Evolutionary conservation across 2,797 vertebrate genomes (phyloP), one percentile per base, ranked within the genome.

Genomic region (Paratrypauchen microcephalus): DNA sequence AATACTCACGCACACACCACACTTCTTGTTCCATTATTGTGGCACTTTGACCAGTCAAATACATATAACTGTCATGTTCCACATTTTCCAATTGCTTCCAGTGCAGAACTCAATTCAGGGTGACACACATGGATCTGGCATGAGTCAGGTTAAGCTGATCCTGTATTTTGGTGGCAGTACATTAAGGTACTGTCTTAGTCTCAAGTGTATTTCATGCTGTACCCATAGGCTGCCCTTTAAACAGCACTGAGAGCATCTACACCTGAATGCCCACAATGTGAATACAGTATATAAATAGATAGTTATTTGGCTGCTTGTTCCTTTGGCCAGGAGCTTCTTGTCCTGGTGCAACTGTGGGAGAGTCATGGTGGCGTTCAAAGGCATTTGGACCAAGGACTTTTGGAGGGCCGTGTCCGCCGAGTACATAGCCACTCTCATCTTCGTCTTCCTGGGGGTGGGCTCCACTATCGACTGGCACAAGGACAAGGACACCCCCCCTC

Each of bases 311-410:
- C 80, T 87, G 77, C 81, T 86, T 85, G 74, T 80, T 85, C 78
- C 75, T 79, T 86, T 69, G 85, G 82, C 87, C 93, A 97, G 96
- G 86, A 96, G 95, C 93, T 95, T 94, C 83, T 91, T 92, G 83
- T 93, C 74, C 48, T 82, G 91, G 78, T 96, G 93, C 85, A 94
- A 86, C 81, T 90, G 91, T 86, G 90, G 92, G 72, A 85, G 76
- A 87, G 91, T 94, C 90, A 97, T 98, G 97, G 94, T 88, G 78
- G 97, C 97, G 0, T 98, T 96, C 82, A 97, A 95, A 93, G 96
- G 96, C 55, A 94, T 99, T 83, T 97, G 96, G 96, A 98, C 96
- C 68, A 96, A 98, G 86, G 88, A 93, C 54, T 98, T 98, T 92
- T 98, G 97, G 97, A 96, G 96, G 83, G 95, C 96, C 0, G 97